phyloP scores from a whole-genome alignment of 2,797 vertebrate genomes.

The Amniataba percoides region DNA sequence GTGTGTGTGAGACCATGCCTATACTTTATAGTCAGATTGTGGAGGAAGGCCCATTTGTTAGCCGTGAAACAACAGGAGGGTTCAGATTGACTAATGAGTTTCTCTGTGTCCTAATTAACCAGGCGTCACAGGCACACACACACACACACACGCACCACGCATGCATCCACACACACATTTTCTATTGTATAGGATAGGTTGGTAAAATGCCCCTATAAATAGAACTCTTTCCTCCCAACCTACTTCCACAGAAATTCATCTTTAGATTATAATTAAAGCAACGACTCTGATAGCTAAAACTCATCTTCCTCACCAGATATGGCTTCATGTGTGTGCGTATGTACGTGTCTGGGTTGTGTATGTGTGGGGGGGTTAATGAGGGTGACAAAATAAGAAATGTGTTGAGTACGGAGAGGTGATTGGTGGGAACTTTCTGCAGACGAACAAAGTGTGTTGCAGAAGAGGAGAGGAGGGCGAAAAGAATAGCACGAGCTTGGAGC shows the following conservation, averaged over 20 bases:
- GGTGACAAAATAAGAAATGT: conserved; percentile 64
- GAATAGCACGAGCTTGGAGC: not conserved
- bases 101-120: conserved; percentile 90
- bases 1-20: conserved; percentile 53
- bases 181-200: conserved; percentile 72
- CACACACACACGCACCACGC: conserved; percentile 33
- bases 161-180: conserved; percentile 38
- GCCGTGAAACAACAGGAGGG: conserved; percentile 87
- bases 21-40: conserved; percentile 84
- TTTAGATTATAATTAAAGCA: conserved; percentile 91
- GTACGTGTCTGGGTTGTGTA: conserved; percentile 18
- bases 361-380: conserved; percentile 70
- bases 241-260: conserved; percentile 88
- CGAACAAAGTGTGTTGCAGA: conserved; percentile 37
- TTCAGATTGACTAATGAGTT: conserved; percentile 91
- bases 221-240: conserved; percentile 85
- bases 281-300: conserved; percentile 80
- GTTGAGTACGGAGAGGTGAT: conserved; percentile 50
- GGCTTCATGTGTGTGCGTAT: conserved; percentile 27
- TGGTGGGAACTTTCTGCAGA: conserved; percentile 50
- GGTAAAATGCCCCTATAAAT: conserved; percentile 87
- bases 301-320: conserved; percentile 73
- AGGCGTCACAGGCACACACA: conserved; percentile 75
- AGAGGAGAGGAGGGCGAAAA: not conserved
- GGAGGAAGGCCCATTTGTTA: conserved; percentile 84